These are phyloP conservation scores for Elaphurus davidianus DNA, from an alignment of 2,113 vertebrate genomes.

Conservation along the genomic window DNA sequence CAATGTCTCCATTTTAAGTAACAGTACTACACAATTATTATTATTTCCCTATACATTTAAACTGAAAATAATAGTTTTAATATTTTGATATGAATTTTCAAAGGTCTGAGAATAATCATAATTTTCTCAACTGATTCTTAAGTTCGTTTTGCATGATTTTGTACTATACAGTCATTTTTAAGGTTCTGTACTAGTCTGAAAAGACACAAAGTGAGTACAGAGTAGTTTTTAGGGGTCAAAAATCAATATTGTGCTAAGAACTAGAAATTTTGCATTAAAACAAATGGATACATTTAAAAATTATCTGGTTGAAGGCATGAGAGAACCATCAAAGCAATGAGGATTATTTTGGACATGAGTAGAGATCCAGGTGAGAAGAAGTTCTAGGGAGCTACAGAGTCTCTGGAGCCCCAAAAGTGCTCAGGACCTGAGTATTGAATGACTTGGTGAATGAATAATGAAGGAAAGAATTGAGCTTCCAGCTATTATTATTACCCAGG, in stretches of 20 bases:
- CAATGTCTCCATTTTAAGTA: neutral
- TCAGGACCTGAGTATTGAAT: neutral
- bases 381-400: neutral
- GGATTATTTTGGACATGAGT: neutral
- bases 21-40: neutral
- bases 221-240: neutral
- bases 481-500: neutral
- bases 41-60: neutral
- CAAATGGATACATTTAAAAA: neutral
- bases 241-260: neutral
- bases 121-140: neutral
- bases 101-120: neutral
- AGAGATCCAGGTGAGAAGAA: neutral
- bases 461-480: neutral
- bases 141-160: neutral
- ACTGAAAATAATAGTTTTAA: neutral
- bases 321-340: neutral
- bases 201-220: neutral
- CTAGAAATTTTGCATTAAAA: neutral
- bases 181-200: neutral
- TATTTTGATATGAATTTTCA: slow-evolving; percentile 27
- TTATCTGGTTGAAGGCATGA: neutral
- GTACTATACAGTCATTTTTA: neutral
- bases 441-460: neutral
- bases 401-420: neutral